Percentiles rank a stretch among this genome's conserved stretches.
Evolutionary conservation across 2,888 invertebrate genomes (phyloP).

Genomic region (Amiota minor): DNA sequence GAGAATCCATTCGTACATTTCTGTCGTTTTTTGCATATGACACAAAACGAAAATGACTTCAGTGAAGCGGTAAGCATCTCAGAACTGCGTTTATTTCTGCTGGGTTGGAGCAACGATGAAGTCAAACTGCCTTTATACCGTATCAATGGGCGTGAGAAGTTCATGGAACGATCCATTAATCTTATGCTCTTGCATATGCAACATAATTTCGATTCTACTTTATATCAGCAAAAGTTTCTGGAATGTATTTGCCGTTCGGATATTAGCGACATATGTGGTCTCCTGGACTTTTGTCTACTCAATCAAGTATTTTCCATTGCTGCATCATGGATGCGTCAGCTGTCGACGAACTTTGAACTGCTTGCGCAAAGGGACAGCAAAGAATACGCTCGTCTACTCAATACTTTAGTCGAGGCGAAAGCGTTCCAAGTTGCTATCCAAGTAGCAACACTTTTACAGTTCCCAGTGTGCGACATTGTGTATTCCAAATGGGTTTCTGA

Average conservation of each 20-base stretch:
- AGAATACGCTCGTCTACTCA: constrained; percentile 75
- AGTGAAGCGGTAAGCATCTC: constrained; percentile 72
- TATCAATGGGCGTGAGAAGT: constrained; percentile 74
- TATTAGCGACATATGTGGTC: constrained; percentile 75
- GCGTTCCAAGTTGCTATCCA: constrained; percentile 76
- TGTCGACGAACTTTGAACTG: constrained; percentile 61
- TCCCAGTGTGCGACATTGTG: constrained; percentile 74
- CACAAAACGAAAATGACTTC: constrained; percentile 74
- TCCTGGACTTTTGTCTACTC: constrained; percentile 74
- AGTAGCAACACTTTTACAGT: constrained; percentile 73
- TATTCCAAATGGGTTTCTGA: constrained; percentile 75
- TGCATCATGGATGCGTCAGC: constrained; percentile 52
- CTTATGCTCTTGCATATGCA: constrained; percentile 78
- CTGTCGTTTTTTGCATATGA: constrained; percentile 77
- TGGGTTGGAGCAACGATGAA: constrained; percentile 68
- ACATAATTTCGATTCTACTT: constrained; percentile 78
- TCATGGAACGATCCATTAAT: constrained; percentile 76
- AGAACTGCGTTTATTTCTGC: constrained; percentile 70
- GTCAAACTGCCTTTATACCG: constrained; percentile 63
- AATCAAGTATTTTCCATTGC: constrained; percentile 77
- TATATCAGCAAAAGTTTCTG: constrained; percentile 79
- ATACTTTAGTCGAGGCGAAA: constrained; percentile 72
- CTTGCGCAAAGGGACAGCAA: constrained; percentile 63
- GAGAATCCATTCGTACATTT: constrained; percentile 78
- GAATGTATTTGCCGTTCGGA: constrained; percentile 76